phyloP scores from a whole-genome alignment of 2,113 vertebrate species.

The Scalopus aquaticus region DNA sequence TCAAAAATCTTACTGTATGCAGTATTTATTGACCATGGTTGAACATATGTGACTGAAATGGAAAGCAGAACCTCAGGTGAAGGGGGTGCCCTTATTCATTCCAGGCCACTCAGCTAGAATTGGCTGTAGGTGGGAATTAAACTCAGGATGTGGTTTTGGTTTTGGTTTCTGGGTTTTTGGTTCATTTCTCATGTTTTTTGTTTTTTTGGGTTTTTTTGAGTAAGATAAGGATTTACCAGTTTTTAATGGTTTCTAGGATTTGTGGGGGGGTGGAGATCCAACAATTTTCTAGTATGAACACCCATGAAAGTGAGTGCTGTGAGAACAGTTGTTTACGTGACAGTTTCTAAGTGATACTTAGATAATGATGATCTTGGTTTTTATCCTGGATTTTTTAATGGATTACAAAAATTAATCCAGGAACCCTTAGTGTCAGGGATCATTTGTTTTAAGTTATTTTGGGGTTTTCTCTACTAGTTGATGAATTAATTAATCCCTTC shows the following conservation, averaged over 20 bases:
- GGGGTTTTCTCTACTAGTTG: neutral
- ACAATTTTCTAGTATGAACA: neutral
- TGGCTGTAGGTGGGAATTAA: no score
- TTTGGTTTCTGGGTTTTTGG: neutral
- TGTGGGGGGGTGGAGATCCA: neutral
- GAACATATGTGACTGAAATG: neutral
- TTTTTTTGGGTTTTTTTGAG: neutral
- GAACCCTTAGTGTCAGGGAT: neutral
- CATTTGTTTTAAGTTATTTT: neutral
- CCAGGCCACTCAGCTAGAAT: neutral
- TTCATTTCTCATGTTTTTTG: neutral
- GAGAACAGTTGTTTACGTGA: neutral
- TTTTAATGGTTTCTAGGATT: neutral
- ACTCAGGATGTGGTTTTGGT: neutral
- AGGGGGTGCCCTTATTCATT: neutral
- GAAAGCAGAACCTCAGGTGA: neutral
- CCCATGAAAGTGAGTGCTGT: neutral
- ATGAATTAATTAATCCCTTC: neutral
- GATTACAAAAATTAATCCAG: neutral
- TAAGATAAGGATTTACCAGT: neutral
- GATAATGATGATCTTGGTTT: neutral
- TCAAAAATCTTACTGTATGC: neutral
- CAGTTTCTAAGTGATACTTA: neutral
- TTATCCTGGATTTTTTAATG: constrained; percentile 32
- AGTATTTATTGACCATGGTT: neutral